A percentile compares a stretch with the other conserved stretches of the same genome.
Conservation (phyloP, 2,113 vertebrate species). For the Petrocephalus zakoni region DNA sequence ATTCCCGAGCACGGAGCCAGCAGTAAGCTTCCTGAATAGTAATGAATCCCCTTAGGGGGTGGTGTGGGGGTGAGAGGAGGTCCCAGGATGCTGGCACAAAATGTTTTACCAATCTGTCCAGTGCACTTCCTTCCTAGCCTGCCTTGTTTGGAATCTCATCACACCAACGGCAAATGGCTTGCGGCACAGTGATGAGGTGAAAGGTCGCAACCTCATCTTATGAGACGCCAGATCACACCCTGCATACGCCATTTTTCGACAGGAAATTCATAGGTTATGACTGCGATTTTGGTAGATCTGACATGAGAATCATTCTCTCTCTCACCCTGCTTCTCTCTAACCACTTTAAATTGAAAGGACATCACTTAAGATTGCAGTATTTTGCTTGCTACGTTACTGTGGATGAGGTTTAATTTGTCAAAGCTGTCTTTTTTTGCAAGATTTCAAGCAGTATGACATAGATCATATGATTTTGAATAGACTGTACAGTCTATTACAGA, state of each 20-base stretch:
- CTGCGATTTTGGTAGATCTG: background rate
- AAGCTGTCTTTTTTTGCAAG: background rate
- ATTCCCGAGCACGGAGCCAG: background rate
- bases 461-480: background rate
- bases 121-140: background rate
- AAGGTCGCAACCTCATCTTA: background rate
- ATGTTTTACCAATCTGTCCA: background rate
- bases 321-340: background rate
- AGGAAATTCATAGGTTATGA: background rate
- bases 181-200: background rate
- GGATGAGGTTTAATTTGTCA: background rate
- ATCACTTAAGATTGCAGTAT: background rate
- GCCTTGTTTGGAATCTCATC: background rate
- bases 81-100: background rate
- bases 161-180: background rate
- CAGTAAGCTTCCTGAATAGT: background rate
- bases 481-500: background rate
- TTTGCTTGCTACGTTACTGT: background rate
- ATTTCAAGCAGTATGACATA: background rate
- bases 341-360: background rate
- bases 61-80: background rate
- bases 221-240: background rate
- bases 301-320: background rate
- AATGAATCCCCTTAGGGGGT: background rate
- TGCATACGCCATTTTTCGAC: background rate